Evolutionary conservation across 2,113 vertebrate genomes (phyloP).

Genomic region (Butorides virescens): DNA sequence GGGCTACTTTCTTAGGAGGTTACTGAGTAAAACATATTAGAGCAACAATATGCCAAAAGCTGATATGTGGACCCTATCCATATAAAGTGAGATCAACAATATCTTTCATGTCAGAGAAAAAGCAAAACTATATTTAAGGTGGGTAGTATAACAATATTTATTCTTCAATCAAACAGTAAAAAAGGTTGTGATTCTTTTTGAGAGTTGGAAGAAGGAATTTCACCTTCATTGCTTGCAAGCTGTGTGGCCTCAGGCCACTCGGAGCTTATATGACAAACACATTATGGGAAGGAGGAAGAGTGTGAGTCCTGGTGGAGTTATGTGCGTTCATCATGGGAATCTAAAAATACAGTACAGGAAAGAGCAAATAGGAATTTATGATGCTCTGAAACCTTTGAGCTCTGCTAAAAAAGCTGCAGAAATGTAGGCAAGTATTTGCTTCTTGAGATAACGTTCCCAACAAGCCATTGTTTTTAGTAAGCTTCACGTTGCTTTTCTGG

Average conservation of each 20-base stretch:
- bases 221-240: background rate
- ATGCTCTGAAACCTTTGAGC: background rate
- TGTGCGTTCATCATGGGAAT: background rate
- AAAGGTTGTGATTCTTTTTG: background rate
- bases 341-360: background rate
- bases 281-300: background rate
- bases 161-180: background rate
- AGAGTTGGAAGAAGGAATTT: background rate
- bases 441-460: background rate
- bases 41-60: background rate
- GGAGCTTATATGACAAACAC: background rate
- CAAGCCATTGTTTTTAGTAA: background rate
- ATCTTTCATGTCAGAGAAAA: background rate
- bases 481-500: background rate
- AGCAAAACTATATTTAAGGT: background rate
- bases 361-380: background rate
- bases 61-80: background rate
- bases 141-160: background rate
- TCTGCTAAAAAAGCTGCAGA: background rate
- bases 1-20: background rate
- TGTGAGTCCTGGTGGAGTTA: background rate
- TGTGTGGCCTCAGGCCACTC: background rate
- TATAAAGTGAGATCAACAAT: background rate
- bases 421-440: background rate
- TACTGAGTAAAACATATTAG: background rate